Evolutionary conservation across 2,888 invertebrate genomes (phyloP).

Genomic region (Pollenia angustigena): DNA sequence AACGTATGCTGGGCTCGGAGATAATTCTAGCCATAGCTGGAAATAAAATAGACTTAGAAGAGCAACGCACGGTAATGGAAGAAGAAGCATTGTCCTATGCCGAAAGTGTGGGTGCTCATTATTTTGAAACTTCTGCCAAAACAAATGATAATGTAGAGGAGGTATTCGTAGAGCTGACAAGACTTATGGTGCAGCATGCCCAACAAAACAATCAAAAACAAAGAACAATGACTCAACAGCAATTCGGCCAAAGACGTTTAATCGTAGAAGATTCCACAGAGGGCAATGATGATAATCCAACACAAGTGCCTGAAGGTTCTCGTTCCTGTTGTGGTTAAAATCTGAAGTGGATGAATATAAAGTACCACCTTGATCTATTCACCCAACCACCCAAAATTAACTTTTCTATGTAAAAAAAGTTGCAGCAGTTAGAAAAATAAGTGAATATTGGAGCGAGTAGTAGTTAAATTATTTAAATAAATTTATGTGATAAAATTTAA

Average conservation of each 20-base stretch:
- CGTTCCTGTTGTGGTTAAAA: constrained; percentile 73
- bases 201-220: constrained; percentile 76
- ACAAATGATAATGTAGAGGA: constrained; percentile 95
- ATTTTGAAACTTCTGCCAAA: constrained; percentile 97
- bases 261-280: constrained; percentile 74
- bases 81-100: constrained; percentile 97
- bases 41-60: constrained; percentile 98
- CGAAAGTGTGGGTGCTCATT: constrained; percentile 94
- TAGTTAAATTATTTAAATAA: constrained; percentile 64
- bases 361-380: constrained; percentile 1
- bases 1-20: constrained; percentile 97
- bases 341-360: neutral
- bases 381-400: constrained; percentile 18
- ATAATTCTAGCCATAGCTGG: constrained; percentile 97
- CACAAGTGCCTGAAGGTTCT: constrained; percentile 66
- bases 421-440: constrained; percentile 4
- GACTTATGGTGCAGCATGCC: constrained; percentile 86
- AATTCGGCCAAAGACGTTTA: constrained; percentile 75
- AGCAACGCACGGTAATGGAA: constrained; percentile 92
- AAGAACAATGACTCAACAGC: constrained; percentile 75
- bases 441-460: constrained; percentile 1
- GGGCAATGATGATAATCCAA: constrained; percentile 70
- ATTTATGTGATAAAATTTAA: constrained; percentile 66
- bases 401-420: neutral
- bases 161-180: constrained; percentile 93